These are phyloP conservation scores for Platanista minor DNA, from an alignment of 2,113 vertebrate genomes.

Conservation along the genomic window DNA sequence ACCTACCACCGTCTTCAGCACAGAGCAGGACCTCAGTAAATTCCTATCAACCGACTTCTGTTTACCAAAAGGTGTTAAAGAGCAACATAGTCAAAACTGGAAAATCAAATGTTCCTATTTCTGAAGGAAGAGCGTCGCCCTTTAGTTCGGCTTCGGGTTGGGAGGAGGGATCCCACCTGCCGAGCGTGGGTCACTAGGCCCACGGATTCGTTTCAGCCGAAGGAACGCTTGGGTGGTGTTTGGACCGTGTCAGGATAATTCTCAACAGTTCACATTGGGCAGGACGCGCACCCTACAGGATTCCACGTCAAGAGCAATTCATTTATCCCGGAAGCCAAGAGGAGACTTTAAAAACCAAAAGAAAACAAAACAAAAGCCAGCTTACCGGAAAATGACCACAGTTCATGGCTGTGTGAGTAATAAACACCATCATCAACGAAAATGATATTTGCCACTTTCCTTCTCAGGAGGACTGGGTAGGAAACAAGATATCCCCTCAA, in stretches of 20 bases:
- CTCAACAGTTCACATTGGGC: rapidly evolving
- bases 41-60: background rate
- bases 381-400: background rate
- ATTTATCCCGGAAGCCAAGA: background rate
- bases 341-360: background rate
- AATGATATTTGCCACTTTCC: background rate
- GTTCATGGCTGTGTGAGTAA: background rate
- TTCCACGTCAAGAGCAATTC: rapidly evolving
- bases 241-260: rapidly evolving
- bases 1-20: background rate
- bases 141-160: background rate
- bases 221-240: rapidly evolving
- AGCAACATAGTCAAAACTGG: background rate
- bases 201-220: rapidly evolving
- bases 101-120: background rate
- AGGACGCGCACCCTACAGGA: rapidly evolving
- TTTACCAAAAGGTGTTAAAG: background rate
- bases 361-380: background rate
- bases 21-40: rapidly evolving
- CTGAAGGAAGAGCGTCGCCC: too few relatives aligned
- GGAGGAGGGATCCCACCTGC: rapidly evolving
- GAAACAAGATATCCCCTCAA: background rate
- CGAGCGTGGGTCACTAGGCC: rapidly evolving
- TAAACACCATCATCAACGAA: rapidly evolving
- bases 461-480: background rate